Percentiles rank a stretch among this genome's conserved stretches.
Evolutionary conservation across 2,113 vertebrate species (phyloP).

Genomic region (Nycticryphes semicollaris): DNA sequence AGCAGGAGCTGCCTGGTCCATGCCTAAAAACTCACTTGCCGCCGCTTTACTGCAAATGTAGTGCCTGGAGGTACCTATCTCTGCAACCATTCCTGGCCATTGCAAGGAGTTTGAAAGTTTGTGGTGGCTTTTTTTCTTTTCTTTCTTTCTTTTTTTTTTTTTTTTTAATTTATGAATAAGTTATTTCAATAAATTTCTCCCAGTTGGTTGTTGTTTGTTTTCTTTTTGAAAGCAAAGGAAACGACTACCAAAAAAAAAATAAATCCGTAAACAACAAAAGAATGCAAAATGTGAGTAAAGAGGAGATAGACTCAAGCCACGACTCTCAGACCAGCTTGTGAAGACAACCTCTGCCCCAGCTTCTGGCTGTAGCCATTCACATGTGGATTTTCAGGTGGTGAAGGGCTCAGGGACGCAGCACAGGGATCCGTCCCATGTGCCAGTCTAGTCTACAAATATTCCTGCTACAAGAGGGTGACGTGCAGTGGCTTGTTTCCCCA

Average conservation of each 20-base stretch:
- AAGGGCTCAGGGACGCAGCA: not conserved
- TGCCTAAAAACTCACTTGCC: not conserved
- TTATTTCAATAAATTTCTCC: not conserved
- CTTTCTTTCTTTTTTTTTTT: not conserved
- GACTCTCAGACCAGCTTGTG: not conserved
- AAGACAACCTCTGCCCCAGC: not conserved
- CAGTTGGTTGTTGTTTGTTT: not conserved
- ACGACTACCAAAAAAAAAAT: not conserved
- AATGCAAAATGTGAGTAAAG: not conserved
- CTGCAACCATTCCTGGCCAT: not conserved
- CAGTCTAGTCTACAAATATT: not conserved
- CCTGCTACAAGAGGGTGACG: not conserved
- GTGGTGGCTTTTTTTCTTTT: not conserved
- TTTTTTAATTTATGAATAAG: not conserved
- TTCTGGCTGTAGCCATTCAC: not conserved
- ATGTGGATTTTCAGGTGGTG: not conserved
- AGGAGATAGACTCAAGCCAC: not conserved
- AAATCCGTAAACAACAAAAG: not conserved
- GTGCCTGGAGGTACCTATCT: not conserved
- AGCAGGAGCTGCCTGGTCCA: not conserved
- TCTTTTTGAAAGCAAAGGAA: not conserved
- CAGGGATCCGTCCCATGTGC: not conserved
- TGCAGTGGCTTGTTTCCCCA: not conserved
- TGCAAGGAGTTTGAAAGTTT: not conserved
- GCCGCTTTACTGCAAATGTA: not conserved